Conservation (phyloP, 1,140 invertebrate genomes). For the Chymomyza costata region DNA sequence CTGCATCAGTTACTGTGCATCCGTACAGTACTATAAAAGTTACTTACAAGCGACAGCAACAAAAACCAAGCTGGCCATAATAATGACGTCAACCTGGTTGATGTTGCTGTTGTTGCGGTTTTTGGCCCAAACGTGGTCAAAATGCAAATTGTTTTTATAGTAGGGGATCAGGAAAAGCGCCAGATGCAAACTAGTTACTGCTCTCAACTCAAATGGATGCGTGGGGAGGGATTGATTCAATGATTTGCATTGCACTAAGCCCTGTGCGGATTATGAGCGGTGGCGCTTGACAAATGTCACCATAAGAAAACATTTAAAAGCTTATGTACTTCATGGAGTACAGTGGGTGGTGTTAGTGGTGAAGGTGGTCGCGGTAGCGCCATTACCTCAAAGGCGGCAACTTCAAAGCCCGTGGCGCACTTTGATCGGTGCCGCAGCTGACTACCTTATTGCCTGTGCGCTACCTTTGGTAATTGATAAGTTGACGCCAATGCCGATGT, state of each 20-base stretch:
- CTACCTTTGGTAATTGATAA: conserved; percentile 69
- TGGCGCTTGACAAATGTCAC: too few relatives aligned
- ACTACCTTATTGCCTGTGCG: conserved; percentile 58
- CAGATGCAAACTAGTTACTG: conserved; percentile 60
- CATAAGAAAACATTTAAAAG: too few relatives aligned
- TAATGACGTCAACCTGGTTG: conserved; percentile 49
- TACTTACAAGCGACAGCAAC: conserved; percentile 25
- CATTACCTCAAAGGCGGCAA: conserved; percentile 38
- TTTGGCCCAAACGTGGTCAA: neutral
- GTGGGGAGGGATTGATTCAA: too few relatives aligned
- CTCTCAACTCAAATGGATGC: too few relatives aligned
- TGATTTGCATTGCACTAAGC: too few relatives aligned
- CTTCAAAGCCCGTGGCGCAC: conserved; percentile 37
- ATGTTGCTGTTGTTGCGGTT: conserved; percentile 11
- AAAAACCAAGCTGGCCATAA: conserved; percentile 19
- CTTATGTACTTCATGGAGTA: neutral
- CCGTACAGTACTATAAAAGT: conserved; percentile 23
- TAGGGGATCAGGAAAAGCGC: conserved; percentile 22
- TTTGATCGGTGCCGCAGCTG: conserved; percentile 50
- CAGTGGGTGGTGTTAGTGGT: neutral
- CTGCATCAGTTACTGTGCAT: too few relatives aligned
- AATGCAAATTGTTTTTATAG: conserved; percentile 5
- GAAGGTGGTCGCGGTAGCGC: conserved; percentile 31
- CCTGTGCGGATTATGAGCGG: too few relatives aligned
- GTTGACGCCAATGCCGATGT: conserved; percentile 3